phyloP scores from a whole-genome alignment of 2,797 vertebrate species.

The Allobates femoralis region DNA sequence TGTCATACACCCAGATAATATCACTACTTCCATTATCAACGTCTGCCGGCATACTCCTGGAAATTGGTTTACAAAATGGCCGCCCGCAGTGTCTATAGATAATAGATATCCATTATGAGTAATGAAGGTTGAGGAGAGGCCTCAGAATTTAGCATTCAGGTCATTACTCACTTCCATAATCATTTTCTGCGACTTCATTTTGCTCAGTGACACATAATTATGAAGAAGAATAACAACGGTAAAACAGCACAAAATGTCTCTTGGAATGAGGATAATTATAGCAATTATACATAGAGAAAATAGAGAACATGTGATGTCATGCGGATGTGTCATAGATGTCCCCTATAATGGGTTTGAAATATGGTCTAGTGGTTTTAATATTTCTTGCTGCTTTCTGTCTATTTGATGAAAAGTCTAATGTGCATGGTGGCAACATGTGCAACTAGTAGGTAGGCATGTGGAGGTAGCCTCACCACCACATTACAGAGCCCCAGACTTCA shows the following conservation, averaged over 20 bases:
- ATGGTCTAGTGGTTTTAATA: not conserved
- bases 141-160: not conserved
- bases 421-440: no score
- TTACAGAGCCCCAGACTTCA: no score
- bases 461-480: no score
- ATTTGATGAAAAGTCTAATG: no score
- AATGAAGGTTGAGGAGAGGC: not conserved
- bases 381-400: not conserved
- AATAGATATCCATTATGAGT: not conserved
- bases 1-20: not conserved
- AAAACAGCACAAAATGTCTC: not conserved
- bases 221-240: not conserved
- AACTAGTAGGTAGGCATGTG: no score
- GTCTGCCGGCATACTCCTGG: not conserved
- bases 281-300: not conserved
- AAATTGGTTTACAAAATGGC: not conserved
- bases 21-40: not conserved
- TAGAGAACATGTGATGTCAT: not conserved
- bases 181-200: not conserved
- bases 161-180: not conserved
- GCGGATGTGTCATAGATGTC: not conserved
- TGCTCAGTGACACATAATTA: not conserved
- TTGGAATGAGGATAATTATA: not conserved
- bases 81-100: not conserved
- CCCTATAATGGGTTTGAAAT: no score